A percentile compares a stretch with the other conserved stretches of the same genome.
Conservation (phyloP, 2,888 invertebrate genomes). For the Apotomis turbidana region DNA sequence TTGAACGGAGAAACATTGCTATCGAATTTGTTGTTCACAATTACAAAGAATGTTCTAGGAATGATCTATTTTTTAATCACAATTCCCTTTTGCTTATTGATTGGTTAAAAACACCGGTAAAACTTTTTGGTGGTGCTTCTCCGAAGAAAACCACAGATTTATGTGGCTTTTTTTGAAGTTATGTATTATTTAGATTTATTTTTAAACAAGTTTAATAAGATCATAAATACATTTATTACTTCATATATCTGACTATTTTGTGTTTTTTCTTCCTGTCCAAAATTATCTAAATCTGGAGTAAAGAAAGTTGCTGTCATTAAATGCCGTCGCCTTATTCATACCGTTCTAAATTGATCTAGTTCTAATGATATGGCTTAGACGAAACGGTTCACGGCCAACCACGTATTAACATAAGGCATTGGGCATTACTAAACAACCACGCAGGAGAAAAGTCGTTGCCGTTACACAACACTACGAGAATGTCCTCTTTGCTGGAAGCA, state of each 20-base stretch:
- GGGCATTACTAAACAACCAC: constrained; percentile 23
- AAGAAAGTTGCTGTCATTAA: constrained; percentile 18
- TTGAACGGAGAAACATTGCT: constrained; percentile 64
- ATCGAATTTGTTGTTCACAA: constrained; percentile 70
- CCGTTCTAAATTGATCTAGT: constrained; percentile 38
- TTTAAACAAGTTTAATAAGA: no score
- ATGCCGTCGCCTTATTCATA: constrained; percentile 8
- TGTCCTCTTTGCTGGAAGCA: no score
- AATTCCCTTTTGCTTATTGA: constrained; percentile 77
- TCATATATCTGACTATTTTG: neutral
- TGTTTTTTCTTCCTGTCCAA: no score
- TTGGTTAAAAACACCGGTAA: constrained; percentile 87
- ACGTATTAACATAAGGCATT: constrained; percentile 27
- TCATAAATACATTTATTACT: constrained; percentile 1
- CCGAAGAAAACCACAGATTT: constrained; percentile 83
- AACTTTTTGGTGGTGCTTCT: constrained; percentile 87
- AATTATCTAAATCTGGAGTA: neutral
- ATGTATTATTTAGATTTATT: neutral
- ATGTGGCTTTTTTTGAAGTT: constrained; percentile 81
- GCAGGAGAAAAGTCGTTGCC: constrained; percentile 7
- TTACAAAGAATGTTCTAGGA: constrained; percentile 70
- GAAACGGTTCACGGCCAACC: constrained; percentile 37
- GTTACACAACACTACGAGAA: neutral
- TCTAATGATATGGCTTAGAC: constrained; percentile 33
- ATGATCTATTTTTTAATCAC: constrained; percentile 60